Base-by-base conservation (phyloP, 2,797 vertebrate genomes). In the Phataginus tetradactyla region DNA sequence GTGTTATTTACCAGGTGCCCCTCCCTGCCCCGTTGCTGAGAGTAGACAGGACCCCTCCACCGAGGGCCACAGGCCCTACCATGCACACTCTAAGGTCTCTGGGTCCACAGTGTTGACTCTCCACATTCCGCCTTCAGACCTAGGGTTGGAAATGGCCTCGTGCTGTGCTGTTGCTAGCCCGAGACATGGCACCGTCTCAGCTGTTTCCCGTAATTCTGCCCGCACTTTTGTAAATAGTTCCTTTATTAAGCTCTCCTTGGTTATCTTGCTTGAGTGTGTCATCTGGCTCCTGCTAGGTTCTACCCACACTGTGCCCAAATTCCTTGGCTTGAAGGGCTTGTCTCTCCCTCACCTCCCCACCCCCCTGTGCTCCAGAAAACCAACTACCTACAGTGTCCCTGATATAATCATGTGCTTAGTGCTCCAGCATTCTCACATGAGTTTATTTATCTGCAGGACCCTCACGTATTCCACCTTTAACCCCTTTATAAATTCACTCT, bases 401-500 rank as follows among this genome's bases (percentile, higher is more conserved):
- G 14, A 53, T 61, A 64, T 29, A 69, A 51, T 11, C 66, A 23
- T 8, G 1, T 34, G 32, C 18, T 68, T 25, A 9, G 20, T 1
- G 1, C 29, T 15, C 6, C 9, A 34, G 42, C 42, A 39, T 25
- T 63, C 23, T 69, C n/a, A 4, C 10, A 14, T 21, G 20, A 23
- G 51, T 2, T 18, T 23, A 45, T 42, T 23, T 5, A 32, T 42
- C 20, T 17, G 13, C n/a, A 63, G 13, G 23, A 55, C 15, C 66
- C 21, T 17, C 18, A 34, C 5, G 17, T 1, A 5, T 10, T 51
- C 39, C 10, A 2, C 17, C 20, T 18, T 7, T 37, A 5, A 3
- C 49, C 15, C 15, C 21, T 23, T 20, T 69, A 18, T 57, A 17
- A 59, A 3, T 23, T 39, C 10, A 4, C 23, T 39, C 21, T 61